These are phyloP conservation scores for Ceyx cyanopectus DNA, from an alignment of 2,113 vertebrate species.

Conservation along the genomic window DNA sequence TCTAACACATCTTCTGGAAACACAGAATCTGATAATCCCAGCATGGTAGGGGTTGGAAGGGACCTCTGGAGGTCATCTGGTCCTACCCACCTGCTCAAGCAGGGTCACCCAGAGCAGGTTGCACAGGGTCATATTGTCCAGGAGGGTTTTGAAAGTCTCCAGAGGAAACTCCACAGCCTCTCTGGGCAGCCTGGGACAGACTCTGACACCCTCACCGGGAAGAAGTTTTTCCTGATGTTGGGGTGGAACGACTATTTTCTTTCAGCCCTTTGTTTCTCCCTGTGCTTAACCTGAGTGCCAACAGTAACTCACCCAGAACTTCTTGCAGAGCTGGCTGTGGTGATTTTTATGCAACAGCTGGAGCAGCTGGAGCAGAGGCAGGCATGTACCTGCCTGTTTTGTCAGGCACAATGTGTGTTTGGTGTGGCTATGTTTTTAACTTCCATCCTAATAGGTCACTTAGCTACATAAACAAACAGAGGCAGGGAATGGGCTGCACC, in stretches of 20 bases:
- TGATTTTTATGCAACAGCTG: slow-evolving; percentile 2
- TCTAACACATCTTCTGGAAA: background rate
- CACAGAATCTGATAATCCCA: too few relatives aligned
- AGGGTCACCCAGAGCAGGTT: too few relatives aligned
- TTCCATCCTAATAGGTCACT: slow-evolving; percentile 17
- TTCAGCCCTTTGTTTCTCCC: background rate
- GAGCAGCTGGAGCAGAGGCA: background rate
- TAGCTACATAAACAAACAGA: slow-evolving; percentile 61
- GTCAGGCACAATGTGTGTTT: slow-evolving; percentile 5
- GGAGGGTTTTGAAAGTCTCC: too few relatives aligned
- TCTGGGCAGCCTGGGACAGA: too few relatives aligned
- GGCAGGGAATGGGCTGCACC: background rate
- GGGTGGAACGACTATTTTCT: background rate
- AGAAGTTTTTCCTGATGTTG: too few relatives aligned
- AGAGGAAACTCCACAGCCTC: too few relatives aligned
- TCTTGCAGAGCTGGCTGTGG: background rate
- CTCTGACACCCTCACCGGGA: too few relatives aligned
- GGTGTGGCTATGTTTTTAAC: slow-evolving; percentile 38
- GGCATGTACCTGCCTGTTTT: slow-evolving; percentile 52
- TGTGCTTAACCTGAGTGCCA: background rate
- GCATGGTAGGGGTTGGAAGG: too few relatives aligned
- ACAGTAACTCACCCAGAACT: background rate
- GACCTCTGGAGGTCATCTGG: too few relatives aligned
- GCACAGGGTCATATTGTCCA: too few relatives aligned
- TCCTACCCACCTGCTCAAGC: too few relatives aligned